A percentile compares a stretch with the other conserved stretches of the same genome.
Conservation (phyloP, 2,113 vertebrate genomes). For the Dipodomys ordii region DNA sequence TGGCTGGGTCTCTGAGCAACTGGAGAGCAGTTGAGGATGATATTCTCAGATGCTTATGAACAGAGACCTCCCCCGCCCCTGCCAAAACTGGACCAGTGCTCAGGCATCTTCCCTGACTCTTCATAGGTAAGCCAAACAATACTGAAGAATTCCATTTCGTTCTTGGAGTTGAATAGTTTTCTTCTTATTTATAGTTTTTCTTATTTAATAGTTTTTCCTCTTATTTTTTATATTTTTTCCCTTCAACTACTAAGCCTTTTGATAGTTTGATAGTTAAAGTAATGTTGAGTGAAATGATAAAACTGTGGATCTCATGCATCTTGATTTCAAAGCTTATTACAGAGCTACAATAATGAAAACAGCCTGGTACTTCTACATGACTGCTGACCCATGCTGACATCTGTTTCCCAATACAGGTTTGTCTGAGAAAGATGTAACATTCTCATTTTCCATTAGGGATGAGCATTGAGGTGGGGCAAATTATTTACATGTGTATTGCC, state of each 20-base stretch:
- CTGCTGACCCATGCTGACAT: neutral
- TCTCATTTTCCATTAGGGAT: neutral
- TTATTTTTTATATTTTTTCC: neutral
- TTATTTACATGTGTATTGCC: neutral
- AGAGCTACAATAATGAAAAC: conserved; percentile 19
- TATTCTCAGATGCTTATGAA: conserved; percentile 16
- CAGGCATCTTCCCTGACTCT: neutral
- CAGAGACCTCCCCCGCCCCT: neutral
- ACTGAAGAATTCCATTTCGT: neutral
- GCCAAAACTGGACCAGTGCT: neutral
- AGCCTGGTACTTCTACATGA: neutral
- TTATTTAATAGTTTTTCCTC: too few species aligned
- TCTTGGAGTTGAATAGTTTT: neutral
- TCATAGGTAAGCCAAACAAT: neutral
- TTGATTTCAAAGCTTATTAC: conserved; percentile 22
- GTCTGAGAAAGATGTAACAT: neutral
- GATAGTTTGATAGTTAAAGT: neutral
- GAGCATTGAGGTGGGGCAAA: neutral
- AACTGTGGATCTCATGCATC: neutral
- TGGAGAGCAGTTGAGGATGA: neutral
- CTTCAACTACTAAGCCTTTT: conserved; percentile 6
- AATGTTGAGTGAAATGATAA: neutral
- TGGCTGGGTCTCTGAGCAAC: neutral
- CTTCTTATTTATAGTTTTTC: too few species aligned
- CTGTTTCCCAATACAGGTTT: neutral